Conservation (phyloP, 2,113 vertebrate species). For the Rhodinocichla rosea region DNA sequence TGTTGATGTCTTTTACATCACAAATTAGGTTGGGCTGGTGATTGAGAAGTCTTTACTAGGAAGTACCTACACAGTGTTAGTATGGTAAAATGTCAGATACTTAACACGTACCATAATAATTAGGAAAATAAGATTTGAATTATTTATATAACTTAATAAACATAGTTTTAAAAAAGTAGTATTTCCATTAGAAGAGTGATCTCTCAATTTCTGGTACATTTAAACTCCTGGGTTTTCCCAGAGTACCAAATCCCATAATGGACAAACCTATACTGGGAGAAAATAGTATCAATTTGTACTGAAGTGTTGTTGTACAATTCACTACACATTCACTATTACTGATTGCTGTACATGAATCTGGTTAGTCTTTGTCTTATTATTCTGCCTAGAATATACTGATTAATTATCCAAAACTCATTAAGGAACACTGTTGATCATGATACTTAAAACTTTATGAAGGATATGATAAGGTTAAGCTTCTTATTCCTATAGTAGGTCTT, state of each 20-base stretch:
- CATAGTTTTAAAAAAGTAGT: not conserved
- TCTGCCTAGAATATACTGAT: not conserved
- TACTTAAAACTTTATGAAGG: not conserved
- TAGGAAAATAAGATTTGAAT: not conserved
- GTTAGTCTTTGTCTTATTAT: not conserved
- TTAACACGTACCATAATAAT: not conserved
- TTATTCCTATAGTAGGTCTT: not conserved
- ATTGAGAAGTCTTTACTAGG: not conserved
- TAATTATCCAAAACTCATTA: not conserved
- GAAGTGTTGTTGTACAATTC: not conserved
- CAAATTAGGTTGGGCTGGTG: not conserved
- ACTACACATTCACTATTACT: not conserved
- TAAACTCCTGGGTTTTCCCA: not conserved
- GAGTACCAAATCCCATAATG: not conserved
- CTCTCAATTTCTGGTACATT: not conserved
- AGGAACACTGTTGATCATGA: not conserved
- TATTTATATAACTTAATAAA: not conserved
- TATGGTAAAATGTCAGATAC: not conserved
- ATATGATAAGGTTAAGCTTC: not conserved
- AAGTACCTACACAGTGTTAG: not conserved
- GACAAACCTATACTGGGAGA: not conserved
- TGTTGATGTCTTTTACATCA: not conserved
- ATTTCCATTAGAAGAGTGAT: not conserved
- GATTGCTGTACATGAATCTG: not conserved
- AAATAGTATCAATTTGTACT: not conserved